Conservation (phyloP, 2,888 invertebrate species). For the Macrophya annulata region DNA sequence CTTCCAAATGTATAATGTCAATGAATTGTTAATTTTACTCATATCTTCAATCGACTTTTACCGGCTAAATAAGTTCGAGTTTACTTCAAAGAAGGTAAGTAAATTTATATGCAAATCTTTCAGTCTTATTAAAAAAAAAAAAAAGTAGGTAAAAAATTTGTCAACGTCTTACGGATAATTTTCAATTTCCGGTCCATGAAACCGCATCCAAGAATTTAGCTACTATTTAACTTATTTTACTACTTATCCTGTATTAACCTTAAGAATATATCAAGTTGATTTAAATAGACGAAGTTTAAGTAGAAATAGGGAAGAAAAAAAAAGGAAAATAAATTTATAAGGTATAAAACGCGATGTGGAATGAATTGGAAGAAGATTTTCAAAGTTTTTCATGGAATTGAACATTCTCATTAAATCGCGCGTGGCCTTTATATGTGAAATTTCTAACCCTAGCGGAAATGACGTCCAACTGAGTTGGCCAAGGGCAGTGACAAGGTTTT, state of each 20-base stretch:
- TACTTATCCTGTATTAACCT: slow-evolving; percentile 7
- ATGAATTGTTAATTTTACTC: not conserved
- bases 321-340: not conserved
- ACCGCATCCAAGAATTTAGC: slow-evolving; percentile 6
- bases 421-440: not conserved
- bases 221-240: not conserved
- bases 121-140: not conserved
- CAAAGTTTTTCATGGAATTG: not conserved
- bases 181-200: slow-evolving; percentile 5
- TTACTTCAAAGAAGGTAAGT: not conserved
- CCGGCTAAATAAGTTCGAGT: not conserved
- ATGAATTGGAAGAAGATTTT: not conserved
- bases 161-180: not conserved
- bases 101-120: not conserved
- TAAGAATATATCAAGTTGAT: no score
- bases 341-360: not conserved
- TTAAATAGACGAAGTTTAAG: not conserved
- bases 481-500: slow-evolving; percentile 23
- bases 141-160: not conserved
- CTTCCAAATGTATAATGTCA: not conserved
- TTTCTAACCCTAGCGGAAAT: not conserved
- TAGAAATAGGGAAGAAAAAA: not conserved
- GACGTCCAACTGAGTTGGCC: not conserved
- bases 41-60: not conserved
- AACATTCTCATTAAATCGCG: not conserved